phyloP scores from a whole-genome alignment of 2,113 vertebrate genomes.

The Pogona vitticeps region DNA sequence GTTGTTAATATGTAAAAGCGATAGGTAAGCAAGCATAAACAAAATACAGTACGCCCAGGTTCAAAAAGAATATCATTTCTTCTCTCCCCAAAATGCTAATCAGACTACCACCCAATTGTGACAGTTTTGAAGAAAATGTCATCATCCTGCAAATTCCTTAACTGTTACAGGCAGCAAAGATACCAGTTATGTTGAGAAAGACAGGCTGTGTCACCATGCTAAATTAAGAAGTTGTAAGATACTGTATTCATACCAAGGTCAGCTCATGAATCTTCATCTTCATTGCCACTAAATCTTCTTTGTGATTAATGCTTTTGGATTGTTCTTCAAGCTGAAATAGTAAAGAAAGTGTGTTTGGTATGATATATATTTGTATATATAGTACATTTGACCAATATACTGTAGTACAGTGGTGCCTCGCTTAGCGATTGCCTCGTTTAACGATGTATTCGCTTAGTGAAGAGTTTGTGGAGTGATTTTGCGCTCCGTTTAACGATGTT shows the following conservation, averaged over 20 bases:
- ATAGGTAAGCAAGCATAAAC: too few species aligned
- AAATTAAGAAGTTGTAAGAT: not conserved
- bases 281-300: constrained; percentile 85
- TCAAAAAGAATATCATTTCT: not conserved
- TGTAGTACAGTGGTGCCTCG: too few species aligned
- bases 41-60: too few species aligned
- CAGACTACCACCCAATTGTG: not conserved
- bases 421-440: too few species aligned
- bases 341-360: constrained; percentile 25
- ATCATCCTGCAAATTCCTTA: not conserved
- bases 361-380: too few species aligned
- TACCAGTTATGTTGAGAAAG: not conserved
- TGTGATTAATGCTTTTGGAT: constrained; percentile 83
- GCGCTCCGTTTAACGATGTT: too few species aligned
- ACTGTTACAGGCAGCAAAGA: not conserved
- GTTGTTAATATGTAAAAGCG: too few species aligned
- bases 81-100: not conserved
- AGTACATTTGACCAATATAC: too few species aligned
- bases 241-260: constrained; percentile 86
- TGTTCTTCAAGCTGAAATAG: constrained; percentile 89
- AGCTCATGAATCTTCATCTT: constrained; percentile 90
- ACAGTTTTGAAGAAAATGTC: not conserved
- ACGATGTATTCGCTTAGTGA: too few species aligned
- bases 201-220: not conserved
- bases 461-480: too few species aligned